Conservation (phyloP, 2,888 invertebrate genomes). For the Apotomis betuletana region DNA sequence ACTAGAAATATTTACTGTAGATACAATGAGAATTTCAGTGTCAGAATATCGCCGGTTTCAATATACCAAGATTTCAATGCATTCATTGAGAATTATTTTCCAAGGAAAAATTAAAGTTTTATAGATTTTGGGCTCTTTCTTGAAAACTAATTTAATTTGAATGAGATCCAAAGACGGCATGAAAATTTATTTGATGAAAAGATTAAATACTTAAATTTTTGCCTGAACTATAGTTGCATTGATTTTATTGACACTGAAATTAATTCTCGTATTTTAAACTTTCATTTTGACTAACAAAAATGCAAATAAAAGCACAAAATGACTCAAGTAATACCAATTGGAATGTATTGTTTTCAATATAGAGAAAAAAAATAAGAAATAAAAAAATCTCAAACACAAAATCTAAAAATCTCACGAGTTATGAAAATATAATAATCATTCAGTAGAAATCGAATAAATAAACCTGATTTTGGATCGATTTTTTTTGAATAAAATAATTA, state of each 20-base stretch:
- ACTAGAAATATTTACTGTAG: slow-evolving; percentile 27
- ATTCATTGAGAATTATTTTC: too few relatives aligned
- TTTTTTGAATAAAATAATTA: slow-evolving; percentile 9
- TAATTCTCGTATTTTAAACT: too few relatives aligned
- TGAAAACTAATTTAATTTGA: too few relatives aligned
- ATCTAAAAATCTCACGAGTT: slow-evolving; percentile 6
- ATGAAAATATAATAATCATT: slow-evolving; percentile 24
- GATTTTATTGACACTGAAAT: too few relatives aligned
- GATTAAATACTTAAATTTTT: too few relatives aligned
- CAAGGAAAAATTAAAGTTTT: too few relatives aligned
- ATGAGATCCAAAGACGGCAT: too few relatives aligned
- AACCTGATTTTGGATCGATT: slow-evolving; percentile 43
- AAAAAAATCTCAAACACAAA: slow-evolving; percentile 32
- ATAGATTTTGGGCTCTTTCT: too few relatives aligned
- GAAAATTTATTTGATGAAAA: too few relatives aligned
- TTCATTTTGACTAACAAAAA: slow-evolving; percentile 15
- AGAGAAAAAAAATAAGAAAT: slow-evolving; percentile 31
- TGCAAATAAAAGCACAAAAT: slow-evolving; percentile 30
- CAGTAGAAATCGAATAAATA: slow-evolving; percentile 25
- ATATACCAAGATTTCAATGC: too few relatives aligned
- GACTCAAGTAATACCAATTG: slow-evolving; percentile 30
- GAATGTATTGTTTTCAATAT: slow-evolving; percentile 38
- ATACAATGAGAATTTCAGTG: neutral
- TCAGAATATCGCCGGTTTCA: too few relatives aligned
- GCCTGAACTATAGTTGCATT: too few relatives aligned